phyloP scores from a whole-genome alignment of 1,140 invertebrate species.

The Micrasema minimum region DNA sequence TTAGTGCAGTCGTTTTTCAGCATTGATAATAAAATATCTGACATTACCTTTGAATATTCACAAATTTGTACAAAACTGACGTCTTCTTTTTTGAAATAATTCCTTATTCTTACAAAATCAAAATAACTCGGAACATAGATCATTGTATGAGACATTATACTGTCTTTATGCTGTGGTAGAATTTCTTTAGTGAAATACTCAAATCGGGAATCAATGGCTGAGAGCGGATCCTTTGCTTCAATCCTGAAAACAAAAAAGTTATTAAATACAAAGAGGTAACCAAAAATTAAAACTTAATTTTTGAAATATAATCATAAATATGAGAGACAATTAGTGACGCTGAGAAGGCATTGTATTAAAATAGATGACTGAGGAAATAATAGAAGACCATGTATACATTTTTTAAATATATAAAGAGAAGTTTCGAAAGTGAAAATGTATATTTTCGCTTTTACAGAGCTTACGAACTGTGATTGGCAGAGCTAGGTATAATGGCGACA shows the following conservation, averaged over 20 bases:
- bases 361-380: too few species aligned
- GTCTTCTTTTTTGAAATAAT: slow-evolving; percentile 91
- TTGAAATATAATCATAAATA: neutral
- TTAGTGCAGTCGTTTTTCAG: too few species aligned
- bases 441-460: too few species aligned
- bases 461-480: too few species aligned
- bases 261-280: neutral
- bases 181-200: slow-evolving; percentile 89
- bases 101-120: slow-evolving; percentile 91
- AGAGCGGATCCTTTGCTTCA: slow-evolving; percentile 58
- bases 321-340: too few species aligned
- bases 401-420: too few species aligned
- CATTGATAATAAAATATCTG: too few species aligned
- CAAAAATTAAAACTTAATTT: neutral
- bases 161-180: slow-evolving; percentile 83
- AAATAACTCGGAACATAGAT: slow-evolving; percentile 96
- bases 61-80: slow-evolving; percentile 88
- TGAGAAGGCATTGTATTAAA: too few species aligned
- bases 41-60: slow-evolving; percentile 83
- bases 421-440: too few species aligned
- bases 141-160: slow-evolving; percentile 85
- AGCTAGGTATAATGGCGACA: too few species aligned
- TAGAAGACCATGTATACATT: too few species aligned
- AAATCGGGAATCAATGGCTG: slow-evolving; percentile 83
- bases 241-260: slow-evolving; percentile 57